Conservation (phyloP, 35 echinoderm and acorn worm genomes). For the Apostichopus japonicus region DNA sequence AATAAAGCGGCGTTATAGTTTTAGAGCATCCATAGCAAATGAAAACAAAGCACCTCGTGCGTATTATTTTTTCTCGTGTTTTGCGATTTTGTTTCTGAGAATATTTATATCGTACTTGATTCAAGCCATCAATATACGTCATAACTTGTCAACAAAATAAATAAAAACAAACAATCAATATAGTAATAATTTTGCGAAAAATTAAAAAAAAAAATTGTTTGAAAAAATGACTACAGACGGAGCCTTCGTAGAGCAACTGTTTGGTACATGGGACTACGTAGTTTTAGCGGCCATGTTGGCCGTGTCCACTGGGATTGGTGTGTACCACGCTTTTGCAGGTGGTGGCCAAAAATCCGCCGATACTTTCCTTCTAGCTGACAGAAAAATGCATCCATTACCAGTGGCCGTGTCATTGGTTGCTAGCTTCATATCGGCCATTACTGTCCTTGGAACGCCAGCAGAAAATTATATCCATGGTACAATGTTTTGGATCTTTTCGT, state of each 20-base stretch:
- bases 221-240: not conserved
- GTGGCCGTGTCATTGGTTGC: conserved; percentile 74
- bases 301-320: conserved; percentile 68
- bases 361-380: conserved; percentile 80
- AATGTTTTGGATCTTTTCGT: conserved; percentile 81
- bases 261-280: conserved; percentile 64
- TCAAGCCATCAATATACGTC: no score
- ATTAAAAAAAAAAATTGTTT: not conserved
- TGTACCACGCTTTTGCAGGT: conserved; percentile 80
- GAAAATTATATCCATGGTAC: conserved; percentile 82
- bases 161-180: not conserved
- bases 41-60: no score
- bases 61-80: no score
- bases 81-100: no score
- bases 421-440: conserved; percentile 87
- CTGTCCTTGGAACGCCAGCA: conserved; percentile 80
- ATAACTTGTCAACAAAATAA: not conserved
- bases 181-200: not conserved
- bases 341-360: conserved; percentile 73
- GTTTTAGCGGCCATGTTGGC: conserved; percentile 27
- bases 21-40: no score
- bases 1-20: no score
- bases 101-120: no score
- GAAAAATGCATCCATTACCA: conserved; percentile 78
- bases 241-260: not conserved